Percentiles rank a stretch among this genome's conserved stretches.
Evolutionary conservation across 2,113 vertebrate genomes (phyloP).

Genomic region (Furnarius figulus): DNA sequence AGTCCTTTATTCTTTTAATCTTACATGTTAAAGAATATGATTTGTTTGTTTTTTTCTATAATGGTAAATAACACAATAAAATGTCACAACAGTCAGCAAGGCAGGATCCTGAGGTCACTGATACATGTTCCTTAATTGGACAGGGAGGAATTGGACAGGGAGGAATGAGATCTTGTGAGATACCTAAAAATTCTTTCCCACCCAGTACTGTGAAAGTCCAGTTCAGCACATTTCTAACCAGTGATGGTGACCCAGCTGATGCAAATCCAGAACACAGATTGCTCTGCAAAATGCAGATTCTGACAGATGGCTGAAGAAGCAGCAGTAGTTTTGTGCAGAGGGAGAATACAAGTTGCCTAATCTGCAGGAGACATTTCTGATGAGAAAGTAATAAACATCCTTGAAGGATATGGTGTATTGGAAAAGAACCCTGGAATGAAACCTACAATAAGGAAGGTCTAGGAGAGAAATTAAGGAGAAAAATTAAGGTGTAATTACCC

Average conservation of each 20-base stretch:
- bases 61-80: background rate
- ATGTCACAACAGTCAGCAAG: background rate
- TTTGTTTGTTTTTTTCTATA: background rate
- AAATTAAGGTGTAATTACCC: background rate
- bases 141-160: fast-evolving
- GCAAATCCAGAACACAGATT: background rate
- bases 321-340: background rate
- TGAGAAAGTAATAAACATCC: background rate
- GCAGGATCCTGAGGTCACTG: background rate
- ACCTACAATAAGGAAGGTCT: background rate
- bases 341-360: background rate
- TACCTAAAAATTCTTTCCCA: background rate
- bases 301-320: background rate
- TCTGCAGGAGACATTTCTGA: background rate
- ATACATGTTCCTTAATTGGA: fast-evolving
- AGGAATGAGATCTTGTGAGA: background rate
- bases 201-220: background rate
- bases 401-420: background rate
- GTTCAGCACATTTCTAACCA: background rate
- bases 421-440: background rate
- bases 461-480: background rate
- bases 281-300: background rate
- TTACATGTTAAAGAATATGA: background rate
- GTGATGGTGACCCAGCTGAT: background rate
- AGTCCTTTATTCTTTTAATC: background rate